phyloP scores from a whole-genome alignment of 2,797 vertebrate species.

The Pelobates cultripes region DNA sequence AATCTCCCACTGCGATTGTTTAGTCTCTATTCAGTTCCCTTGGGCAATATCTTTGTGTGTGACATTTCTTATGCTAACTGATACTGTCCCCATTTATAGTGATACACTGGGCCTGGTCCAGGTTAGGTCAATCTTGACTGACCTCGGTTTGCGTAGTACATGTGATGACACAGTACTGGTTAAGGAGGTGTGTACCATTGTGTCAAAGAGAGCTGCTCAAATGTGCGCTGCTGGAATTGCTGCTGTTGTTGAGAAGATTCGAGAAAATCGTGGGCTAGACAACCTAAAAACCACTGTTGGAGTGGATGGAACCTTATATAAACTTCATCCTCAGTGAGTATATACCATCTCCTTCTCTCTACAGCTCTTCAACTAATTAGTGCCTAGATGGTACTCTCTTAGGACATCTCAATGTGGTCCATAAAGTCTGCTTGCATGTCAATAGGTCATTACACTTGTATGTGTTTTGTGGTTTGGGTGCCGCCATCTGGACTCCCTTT shows the following conservation, averaged over 20 bases:
- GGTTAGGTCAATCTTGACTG: slow-evolving; percentile 63
- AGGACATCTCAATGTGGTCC: too few species aligned
- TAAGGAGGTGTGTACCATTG: slow-evolving; percentile 69
- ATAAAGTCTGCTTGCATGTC: too few species aligned
- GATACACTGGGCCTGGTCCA: slow-evolving; percentile 64
- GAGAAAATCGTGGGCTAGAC: slow-evolving; percentile 64
- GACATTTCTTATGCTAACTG: too few species aligned
- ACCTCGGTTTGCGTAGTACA: slow-evolving; percentile 64
- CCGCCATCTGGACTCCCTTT: too few species aligned
- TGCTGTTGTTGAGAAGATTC: slow-evolving; percentile 74
- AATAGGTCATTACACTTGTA: too few species aligned
- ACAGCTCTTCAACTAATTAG: too few species aligned
- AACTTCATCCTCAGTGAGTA: slow-evolving; percentile 73
- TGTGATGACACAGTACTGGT: slow-evolving; percentile 68
- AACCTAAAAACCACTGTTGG: slow-evolving; percentile 65
- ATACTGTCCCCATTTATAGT: slow-evolving; percentile 53
- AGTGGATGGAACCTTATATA: slow-evolving; percentile 76
- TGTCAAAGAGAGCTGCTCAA: slow-evolving; percentile 69
- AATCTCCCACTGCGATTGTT: too few species aligned
- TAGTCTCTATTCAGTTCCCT: too few species aligned
- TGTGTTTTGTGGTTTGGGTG: too few species aligned
- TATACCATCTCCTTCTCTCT: too few species aligned
- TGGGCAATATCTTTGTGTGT: too few species aligned
- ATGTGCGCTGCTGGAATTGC: slow-evolving; percentile 72
- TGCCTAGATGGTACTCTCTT: too few species aligned